These are phyloP conservation scores for Platynereis dumerilii DNA, from an alignment of 2,888 invertebrate species.

Conservation along the genomic window DNA sequence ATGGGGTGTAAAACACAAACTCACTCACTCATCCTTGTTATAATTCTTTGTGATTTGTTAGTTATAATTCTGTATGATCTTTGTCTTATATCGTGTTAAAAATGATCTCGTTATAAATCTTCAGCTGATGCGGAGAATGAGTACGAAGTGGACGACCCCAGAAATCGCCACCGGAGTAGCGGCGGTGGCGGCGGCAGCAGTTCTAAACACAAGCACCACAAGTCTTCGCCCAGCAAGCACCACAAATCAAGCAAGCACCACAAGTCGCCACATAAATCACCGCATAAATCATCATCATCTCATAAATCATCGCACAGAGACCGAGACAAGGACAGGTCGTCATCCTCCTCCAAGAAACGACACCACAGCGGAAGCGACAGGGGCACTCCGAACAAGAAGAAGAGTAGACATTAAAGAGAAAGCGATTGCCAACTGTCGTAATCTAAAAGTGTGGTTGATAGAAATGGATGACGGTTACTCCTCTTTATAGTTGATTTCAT, in stretches of 20 bases:
- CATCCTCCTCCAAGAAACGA: slow-evolving; percentile 16
- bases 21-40: too few relatives aligned
- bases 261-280: background rate
- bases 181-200: too few relatives aligned
- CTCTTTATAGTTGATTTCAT: background rate
- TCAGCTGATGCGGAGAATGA: slow-evolving; percentile 1
- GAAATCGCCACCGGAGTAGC: background rate
- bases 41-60: too few relatives aligned
- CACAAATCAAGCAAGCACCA: slow-evolving; percentile 19
- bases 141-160: background rate
- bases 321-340: slow-evolving; percentile 11
- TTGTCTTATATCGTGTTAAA: too few relatives aligned
- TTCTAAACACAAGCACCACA: background rate
- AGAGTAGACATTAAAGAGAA: background rate
- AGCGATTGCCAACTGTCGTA: too few relatives aligned
- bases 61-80: too few relatives aligned
- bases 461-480: background rate
- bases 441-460: background rate
- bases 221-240: slow-evolving; percentile 16
- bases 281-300: slow-evolving; percentile 6
- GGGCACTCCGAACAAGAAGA: slow-evolving; percentile 23
- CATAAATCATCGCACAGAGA: slow-evolving; percentile 8
- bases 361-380: slow-evolving; percentile 27
- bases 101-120: too few relatives aligned
- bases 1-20: too few relatives aligned